Evolutionary conservation across 2,113 vertebrate genomes (phyloP).

Genomic region (Acrocephalus kingi): DNA sequence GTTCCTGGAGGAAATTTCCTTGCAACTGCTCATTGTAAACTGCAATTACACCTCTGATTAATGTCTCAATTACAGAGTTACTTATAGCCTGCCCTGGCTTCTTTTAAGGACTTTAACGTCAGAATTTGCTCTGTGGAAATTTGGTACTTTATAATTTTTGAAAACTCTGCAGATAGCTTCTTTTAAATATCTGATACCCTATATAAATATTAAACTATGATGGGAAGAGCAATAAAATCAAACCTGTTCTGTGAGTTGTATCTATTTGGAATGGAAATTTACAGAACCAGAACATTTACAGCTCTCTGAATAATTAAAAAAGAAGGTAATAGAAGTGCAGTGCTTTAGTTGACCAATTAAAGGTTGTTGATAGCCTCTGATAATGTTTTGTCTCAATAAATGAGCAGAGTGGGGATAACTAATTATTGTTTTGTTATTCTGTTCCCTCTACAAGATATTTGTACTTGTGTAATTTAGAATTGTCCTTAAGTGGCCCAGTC

Average conservation of each 20-base stretch:
- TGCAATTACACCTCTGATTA: neutral
- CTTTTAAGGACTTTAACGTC: neutral
- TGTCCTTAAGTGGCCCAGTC: neutral
- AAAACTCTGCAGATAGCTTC: neutral
- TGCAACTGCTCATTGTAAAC: neutral
- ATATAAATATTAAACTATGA: neutral
- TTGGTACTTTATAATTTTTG: neutral
- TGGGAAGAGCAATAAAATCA: neutral
- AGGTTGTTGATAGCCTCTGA: neutral
- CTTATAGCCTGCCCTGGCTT: neutral
- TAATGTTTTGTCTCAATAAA: neutral
- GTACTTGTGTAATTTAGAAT: neutral
- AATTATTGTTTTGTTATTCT: neutral
- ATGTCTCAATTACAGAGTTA: neutral
- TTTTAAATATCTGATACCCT: neutral
- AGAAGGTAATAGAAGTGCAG: neutral
- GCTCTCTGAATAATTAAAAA: neutral
- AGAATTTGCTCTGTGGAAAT: neutral
- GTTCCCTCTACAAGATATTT: neutral
- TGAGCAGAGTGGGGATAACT: neutral
- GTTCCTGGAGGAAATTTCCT: neutral
- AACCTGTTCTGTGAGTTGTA: neutral
- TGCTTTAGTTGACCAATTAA: neutral
- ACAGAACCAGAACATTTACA: neutral
- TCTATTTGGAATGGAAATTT: neutral